Conservation (phyloP, 2,113 vertebrate species). For the Melanocharis versteri region DNA sequence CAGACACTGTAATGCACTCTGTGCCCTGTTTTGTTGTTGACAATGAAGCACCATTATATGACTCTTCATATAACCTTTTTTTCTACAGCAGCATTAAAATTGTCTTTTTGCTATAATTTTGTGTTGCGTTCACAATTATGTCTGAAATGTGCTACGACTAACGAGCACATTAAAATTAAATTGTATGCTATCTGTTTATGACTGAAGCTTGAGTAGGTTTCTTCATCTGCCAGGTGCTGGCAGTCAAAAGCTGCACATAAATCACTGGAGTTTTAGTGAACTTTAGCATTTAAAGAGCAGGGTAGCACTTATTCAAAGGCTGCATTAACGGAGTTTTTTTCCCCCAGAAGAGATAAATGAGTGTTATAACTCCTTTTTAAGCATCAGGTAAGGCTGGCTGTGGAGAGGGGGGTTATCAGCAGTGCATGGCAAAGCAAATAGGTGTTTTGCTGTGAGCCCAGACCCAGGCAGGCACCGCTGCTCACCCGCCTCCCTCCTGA, state of each 20-base stretch:
- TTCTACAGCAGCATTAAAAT: conserved; percentile 99
- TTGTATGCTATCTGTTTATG: conserved; percentile 86
- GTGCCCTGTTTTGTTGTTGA: conserved; percentile 93
- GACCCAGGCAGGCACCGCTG: not conserved
- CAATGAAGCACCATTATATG: conserved; percentile 97
- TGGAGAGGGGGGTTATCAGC: not conserved
- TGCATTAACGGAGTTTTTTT: conserved; percentile 6
- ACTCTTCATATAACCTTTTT: conserved; percentile 98
- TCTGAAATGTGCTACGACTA: conserved; percentile 85
- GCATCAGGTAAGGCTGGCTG: conserved; percentile 42
- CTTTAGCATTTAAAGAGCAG: conserved; percentile 73
- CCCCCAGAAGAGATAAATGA: conserved; percentile 41
- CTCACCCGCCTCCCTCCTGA: not conserved
- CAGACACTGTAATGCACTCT: conserved; percentile 94
- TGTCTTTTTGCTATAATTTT: conserved; percentile 95
- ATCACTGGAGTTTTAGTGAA: conserved; percentile 77
- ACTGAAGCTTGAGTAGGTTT: conserved; percentile 81
- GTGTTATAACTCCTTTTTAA: conserved; percentile 15
- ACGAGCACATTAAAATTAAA: conserved; percentile 90
- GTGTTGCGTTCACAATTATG: conserved; percentile 84
- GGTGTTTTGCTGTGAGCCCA: not conserved
- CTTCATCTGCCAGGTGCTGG: conserved; percentile 84
- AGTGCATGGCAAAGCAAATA: not conserved
- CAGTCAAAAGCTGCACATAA: conserved; percentile 75
- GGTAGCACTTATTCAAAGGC: conserved; percentile 58